phyloP scores from a whole-genome alignment of 2,888 invertebrate species.

The Machimus atricapillus region DNA sequence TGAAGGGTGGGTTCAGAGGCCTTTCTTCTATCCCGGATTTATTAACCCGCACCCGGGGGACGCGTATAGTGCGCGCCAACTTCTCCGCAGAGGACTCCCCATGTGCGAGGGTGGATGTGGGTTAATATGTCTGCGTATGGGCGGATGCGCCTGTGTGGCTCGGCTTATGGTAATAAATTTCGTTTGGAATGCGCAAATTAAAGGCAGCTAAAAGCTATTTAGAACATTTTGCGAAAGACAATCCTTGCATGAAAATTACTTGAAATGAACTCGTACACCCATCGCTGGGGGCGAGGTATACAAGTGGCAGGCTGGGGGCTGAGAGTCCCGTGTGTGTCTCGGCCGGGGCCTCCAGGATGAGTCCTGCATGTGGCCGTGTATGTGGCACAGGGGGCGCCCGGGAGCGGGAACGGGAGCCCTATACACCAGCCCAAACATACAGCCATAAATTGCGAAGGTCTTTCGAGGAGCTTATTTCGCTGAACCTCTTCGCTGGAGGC shows the following conservation, averaged over 20 bases:
- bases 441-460: conserved; percentile 5
- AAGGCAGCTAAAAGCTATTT: conserved; percentile 45
- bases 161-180: conserved; percentile 40
- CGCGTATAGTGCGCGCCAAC: not conserved
- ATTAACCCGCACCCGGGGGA: not conserved
- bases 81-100: not conserved
- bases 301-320: not conserved
- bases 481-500: not conserved
- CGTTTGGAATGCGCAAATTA: conserved; percentile 44
- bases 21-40: not conserved
- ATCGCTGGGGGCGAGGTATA: not conserved
- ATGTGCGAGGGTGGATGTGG: not conserved
- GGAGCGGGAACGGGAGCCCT: not conserved
- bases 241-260: conserved; percentile 46
- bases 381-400: not conserved
- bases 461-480: conserved; percentile 21
- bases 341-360: not conserved
- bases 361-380: not conserved
- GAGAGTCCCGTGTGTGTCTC: not conserved
- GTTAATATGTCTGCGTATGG: not conserved
- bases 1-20: not conserved
- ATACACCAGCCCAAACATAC: not conserved
- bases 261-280: conserved; percentile 29
- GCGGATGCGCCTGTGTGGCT: not conserved
- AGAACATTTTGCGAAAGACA: conserved; percentile 44